Evolutionary conservation across 1,140 invertebrate genomes (phyloP).

Genomic region (Drosophila obscura): DNA sequence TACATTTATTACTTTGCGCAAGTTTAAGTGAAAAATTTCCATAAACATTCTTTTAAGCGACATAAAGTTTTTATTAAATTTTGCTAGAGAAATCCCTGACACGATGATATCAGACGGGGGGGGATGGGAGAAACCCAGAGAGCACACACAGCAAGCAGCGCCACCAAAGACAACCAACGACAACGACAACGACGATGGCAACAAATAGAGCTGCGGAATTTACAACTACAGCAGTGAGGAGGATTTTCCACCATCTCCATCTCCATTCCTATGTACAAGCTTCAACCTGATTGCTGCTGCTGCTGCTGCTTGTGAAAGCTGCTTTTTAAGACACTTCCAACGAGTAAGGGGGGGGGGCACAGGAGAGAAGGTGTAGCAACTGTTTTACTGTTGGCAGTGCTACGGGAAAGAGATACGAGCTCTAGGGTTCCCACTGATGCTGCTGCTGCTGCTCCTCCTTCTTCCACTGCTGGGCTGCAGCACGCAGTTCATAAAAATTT

Average conservation of each 20-base stretch:
- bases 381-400: slow-evolving; percentile 51
- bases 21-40: slow-evolving; percentile 84
- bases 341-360: background rate
- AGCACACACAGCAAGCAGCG: too few relatives aligned
- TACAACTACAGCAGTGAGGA: slow-evolving; percentile 69
- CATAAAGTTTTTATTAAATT: slow-evolving; percentile 84
- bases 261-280: too few relatives aligned
- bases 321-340: slow-evolving; percentile 58
- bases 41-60: slow-evolving; percentile 83
- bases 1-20: slow-evolving; percentile 83
- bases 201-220: slow-evolving; percentile 80
- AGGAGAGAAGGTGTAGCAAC: slow-evolving; percentile 33
- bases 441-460: slow-evolving; percentile 10
- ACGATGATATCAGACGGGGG: slow-evolving; percentile 53
- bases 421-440: slow-evolving; percentile 14
- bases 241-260: slow-evolving; percentile 9
- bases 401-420: slow-evolving; percentile 16
- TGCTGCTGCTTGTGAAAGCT: slow-evolving; percentile 4
- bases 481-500: slow-evolving; percentile 82
- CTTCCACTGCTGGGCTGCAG: slow-evolving; percentile 37
- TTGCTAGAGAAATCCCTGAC: slow-evolving; percentile 76
- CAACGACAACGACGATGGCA: slow-evolving; percentile 43
- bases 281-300: too few relatives aligned
- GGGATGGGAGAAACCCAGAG: too few relatives aligned
- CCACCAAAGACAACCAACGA: slow-evolving; percentile 38